phyloP scores from a whole-genome alignment of 2,113 vertebrate genomes.

The Gobiocypris rarus region DNA sequence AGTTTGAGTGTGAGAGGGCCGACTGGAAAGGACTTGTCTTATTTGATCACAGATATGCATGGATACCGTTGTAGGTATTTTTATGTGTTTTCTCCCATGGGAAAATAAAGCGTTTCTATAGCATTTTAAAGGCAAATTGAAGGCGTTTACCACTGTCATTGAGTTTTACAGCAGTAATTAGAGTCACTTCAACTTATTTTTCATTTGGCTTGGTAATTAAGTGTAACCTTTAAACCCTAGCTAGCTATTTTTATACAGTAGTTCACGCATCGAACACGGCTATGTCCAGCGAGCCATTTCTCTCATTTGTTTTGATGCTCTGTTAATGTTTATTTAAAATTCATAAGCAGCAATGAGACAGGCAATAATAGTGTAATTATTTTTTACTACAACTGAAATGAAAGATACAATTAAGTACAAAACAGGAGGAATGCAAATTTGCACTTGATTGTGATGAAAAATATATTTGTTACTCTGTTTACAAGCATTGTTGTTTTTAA shows the following conservation, averaged over 20 bases:
- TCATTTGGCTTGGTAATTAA: constrained; percentile 35
- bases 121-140: constrained; percentile 32
- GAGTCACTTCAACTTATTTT: constrained; percentile 7
- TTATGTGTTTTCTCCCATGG: constrained; percentile 69
- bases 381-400: constrained; percentile 39
- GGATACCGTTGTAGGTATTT: constrained; percentile 83
- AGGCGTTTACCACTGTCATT: constrained; percentile 33
- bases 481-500: constrained; percentile 47
- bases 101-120: constrained; percentile 43
- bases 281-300: constrained; percentile 13
- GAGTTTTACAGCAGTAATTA: constrained; percentile 40
- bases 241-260: constrained; percentile 20
- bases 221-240: constrained; percentile 9
- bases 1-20: constrained; percentile 45
- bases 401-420: constrained; percentile 17
- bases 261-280: constrained; percentile 4
- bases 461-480: constrained; percentile 55
- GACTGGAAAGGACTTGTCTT: constrained; percentile 52
- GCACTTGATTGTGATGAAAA: constrained; percentile 56
- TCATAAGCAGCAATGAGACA: constrained; percentile 47
- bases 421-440: constrained; percentile 39
- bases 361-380: constrained; percentile 59
- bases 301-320: constrained; percentile 15
- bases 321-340: constrained; percentile 36
- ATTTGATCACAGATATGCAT: constrained; percentile 78